Evolutionary conservation across 2,888 invertebrate genomes (phyloP).

Genomic region (Lucinisca nassula): DNA sequence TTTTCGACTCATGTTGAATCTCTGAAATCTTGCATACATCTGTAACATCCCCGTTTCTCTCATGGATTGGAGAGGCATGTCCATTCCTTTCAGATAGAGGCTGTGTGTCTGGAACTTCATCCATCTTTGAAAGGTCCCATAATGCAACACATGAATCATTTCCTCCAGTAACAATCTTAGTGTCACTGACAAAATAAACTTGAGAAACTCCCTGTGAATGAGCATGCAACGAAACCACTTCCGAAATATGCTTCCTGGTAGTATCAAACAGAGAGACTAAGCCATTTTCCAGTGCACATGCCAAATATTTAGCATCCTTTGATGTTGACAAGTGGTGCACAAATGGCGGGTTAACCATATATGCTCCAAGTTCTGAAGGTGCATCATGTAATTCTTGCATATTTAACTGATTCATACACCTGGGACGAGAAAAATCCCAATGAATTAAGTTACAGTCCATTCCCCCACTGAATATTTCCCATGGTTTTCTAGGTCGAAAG

Average conservation of each 20-base stretch:
- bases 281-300: conserved; percentile 86
- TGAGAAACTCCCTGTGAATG: conserved; percentile 86
- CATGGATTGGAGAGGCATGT: conserved; percentile 71
- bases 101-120: conserved; percentile 38
- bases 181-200: conserved; percentile 83
- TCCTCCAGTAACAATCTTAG: conserved; percentile 82
- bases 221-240: conserved; percentile 79
- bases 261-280: conserved; percentile 83
- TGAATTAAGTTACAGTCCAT: conserved; percentile 86
- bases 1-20: conserved; percentile 80
- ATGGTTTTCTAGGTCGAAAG: conserved; percentile 82
- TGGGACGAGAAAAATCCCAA: conserved; percentile 85
- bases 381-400: conserved; percentile 84
- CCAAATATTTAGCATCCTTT: conserved; percentile 76
- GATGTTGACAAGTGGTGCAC: conserved; percentile 82
- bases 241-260: conserved; percentile 78
- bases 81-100: conserved; percentile 58
- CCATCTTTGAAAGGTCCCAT: conserved; percentile 82
- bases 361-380: conserved; percentile 76
- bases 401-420: conserved; percentile 83
- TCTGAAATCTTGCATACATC: conserved; percentile 72
- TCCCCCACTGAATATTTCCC: conserved; percentile 85
- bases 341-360: conserved; percentile 86
- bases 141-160: conserved; percentile 82
- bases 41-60: conserved; percentile 73